Base-by-base conservation (phyloP, 1,140 invertebrate species). In the Apis florea region DNA sequence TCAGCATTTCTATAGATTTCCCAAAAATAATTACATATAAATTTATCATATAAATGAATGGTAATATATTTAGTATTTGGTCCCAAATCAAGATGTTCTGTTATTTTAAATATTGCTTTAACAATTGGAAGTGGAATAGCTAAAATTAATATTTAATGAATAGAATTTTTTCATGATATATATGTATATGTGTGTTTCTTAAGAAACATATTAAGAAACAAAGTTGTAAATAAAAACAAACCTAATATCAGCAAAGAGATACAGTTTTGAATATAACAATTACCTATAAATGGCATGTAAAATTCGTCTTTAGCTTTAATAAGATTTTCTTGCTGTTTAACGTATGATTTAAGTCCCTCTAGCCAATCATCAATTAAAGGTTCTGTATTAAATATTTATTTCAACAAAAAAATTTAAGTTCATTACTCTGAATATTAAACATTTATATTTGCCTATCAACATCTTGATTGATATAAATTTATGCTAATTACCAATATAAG, bases 31-130 rank as follows among this genome's bases (percentile, higher is more conserved):
- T 84, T 89, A 49, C 81, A 89, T 76, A 92, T 88, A 67, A 90
- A 91, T 74, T 84, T 90, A 47, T 93, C 92, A 21, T 90, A 92
- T 19, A 93, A 83, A 61, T 92, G 89, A 10, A 93, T 78, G 5
- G 93, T 86, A 49, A 92, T 61, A 66, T 93, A 92, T 70, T 87
- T 93, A 11, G 89, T 88, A 21, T 90, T 78, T 10, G 87, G 71
- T 1, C 77, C 74, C 19, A 93, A 47, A 21, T 83, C 68, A 17
- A 92, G 87, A n/a, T 87, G 49, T 24, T 90, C 56, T 9, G 85
- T 79, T 80, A 93, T 86, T 13, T 79, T 56, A 79, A 91, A 93
- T 67, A 92, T 86, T 21, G 83, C 77, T 66, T 76, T 86, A 0
- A 93, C 58, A 58, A 90, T 71, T 24, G 88, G 70, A 10, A 24